Base-by-base conservation (phyloP, 2,888 invertebrate species). In the Desoria tigrina region DNA sequence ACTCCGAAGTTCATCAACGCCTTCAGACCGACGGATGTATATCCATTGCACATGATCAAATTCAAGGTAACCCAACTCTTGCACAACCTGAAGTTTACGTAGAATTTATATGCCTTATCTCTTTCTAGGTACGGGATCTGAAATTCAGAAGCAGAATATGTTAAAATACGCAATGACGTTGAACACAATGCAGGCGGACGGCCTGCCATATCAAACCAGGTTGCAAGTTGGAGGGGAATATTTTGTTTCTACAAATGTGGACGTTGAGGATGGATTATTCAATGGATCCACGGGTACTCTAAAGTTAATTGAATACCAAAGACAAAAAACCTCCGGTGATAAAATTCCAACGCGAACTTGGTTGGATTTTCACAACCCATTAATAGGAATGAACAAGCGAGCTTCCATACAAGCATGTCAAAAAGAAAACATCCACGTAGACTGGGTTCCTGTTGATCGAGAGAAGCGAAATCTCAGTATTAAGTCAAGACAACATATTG, bases 181-280 rank as follows among this genome's bases (percentile, higher is more conserved):
- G n/a, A 58, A 2, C 3, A 1, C 42, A 14, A 45, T 37, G 16
- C 18, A 73, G 27, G 58, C 64, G 37, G 73, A 74, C 51, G 76
- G 77, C 7, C 61, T 78, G 28, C 68, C 72, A 3, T 56, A 63
- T 39, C 23, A 60, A 51, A 59, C 74, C 2, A 42, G 57, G 18
- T 63, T 78, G n/a, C 73, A 77, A 73, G 57, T 77, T 11, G 69
- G 65, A n/a, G 64, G 56, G 0, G 26, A 53, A 1, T 74, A 74
- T 27, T 69, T 76, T 57, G 57, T 76, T 7, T 39, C 66, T 2
- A 60, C 50, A 11, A 76, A 76, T 37, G 42, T 76, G 23, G 63
- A 68, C 37, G 66, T 66, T 0, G 2, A 45, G 0, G 75, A 75
- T 59, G 72, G 73, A 0, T 50, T 75, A 2, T 68, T 72, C 9